These are phyloP conservation scores for Scrobipalpa atriplicella DNA, from an alignment of 2,888 invertebrate species.

Conservation along the genomic window DNA sequence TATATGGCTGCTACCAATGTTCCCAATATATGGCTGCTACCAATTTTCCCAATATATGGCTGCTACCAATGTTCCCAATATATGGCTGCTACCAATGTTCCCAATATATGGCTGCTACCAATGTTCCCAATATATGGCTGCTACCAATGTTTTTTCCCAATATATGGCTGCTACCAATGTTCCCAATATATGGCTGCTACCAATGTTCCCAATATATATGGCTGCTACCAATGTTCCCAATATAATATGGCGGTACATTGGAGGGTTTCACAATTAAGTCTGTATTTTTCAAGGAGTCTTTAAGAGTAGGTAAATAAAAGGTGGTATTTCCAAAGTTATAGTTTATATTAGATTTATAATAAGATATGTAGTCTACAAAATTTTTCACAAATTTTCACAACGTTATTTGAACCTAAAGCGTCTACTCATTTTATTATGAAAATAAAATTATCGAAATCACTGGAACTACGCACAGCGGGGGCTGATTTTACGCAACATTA, in stretches of 20 bases:
- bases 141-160: too few relatives aligned
- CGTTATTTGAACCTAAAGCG: constrained; percentile 83
- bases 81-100: too few relatives aligned
- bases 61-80: too few relatives aligned
- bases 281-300: neutral
- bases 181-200: too few relatives aligned
- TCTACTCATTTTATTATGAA: constrained; percentile 82
- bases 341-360: constrained; percentile 84
- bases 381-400: constrained; percentile 83
- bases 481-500: constrained; percentile 78
- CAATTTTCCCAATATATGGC: too few relatives aligned
- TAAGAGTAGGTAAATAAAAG: constrained; percentile 62
- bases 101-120: too few relatives aligned
- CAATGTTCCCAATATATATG: too few relatives aligned
- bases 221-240: too few relatives aligned
- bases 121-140: too few relatives aligned
- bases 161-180: too few relatives aligned
- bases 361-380: constrained; percentile 84
- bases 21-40: too few relatives aligned
- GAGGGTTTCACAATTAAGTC: neutral
- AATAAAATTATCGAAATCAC: constrained; percentile 82
- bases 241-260: neutral
- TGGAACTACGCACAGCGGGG: constrained; percentile 75
- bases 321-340: constrained; percentile 76
- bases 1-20: too few relatives aligned